Base-by-base conservation (phyloP, 2,888 invertebrate genomes). In the Noctua comes region DNA sequence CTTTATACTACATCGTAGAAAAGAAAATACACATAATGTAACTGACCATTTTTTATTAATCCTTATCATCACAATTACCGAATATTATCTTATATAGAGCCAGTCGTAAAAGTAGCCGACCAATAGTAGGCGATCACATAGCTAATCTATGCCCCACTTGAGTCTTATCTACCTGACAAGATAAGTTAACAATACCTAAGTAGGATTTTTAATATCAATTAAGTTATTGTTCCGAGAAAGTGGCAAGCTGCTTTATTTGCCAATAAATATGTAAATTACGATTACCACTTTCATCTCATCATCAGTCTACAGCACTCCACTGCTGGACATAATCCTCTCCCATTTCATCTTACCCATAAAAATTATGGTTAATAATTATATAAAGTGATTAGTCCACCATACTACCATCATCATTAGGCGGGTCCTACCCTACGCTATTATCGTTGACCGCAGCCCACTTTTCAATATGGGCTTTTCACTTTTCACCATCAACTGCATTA, bases 101-200 rank as follows among this genome's bases (percentile, higher is more conserved):
- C 1, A 43, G 65, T 76, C 21, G 40, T 68, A n/a, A 40, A n/a
- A 51, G 36, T 46, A 16, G 18, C 36, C 64, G 72, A 36, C 84
- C 82, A 75, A 75, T 82, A 64, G 64, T 40, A 51, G 31, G 68
- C 79, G 24, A 79, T 70, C 24, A 51, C 54, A 74, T 43, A 74
- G 24, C 43, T 68, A 16, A 68, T 71, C 62, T 68, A 21, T 40
- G n/a, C 13, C 21, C 62, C 48, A 71, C 43, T 74, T 54, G 43
- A 43, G 27, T 11, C 40, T 68, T 81, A 81, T 82, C 71, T 40
- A 1, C 18, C 16, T 43, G 43, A 54, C 76, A 77, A 72, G 68
- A 68, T 70, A 59, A 21, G 27, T 24, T 62, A 31, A 70, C 27
- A 54, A 54, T 48, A n/a, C n/a, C n/a, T n/a, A 46, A 40, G 36